Base-by-base conservation (phyloP, 2,888 invertebrate species). In the Pandemis cinnamomeana region DNA sequence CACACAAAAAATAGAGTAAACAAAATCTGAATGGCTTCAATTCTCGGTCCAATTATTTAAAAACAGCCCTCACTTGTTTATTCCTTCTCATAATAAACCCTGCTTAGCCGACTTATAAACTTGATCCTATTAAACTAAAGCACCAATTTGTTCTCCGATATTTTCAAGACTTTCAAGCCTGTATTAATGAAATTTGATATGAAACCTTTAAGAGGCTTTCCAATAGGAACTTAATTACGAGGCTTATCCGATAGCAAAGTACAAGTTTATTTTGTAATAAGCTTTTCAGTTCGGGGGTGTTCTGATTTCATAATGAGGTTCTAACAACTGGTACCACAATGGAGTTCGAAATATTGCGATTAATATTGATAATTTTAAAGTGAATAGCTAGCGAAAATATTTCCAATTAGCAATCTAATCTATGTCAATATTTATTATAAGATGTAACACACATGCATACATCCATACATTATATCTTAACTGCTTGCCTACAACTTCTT, bases 121-220 rank as follows among this genome's bases (percentile, higher is more conserved):
- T 36, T 44, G 58, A 73, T 58, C 73, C 64, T 70, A 73, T 73
- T 73, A 73, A 70, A 69, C 27, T 60, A 27, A 53, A 73, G 73
- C 60, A 73, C 69, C 73, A 70, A 73, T 70, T 73, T 70, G 60
- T 27, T 73, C 61, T 73, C 44, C 70, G 51, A 70, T 73, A 73
- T 61, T 73, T 73, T 66, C 60, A 70, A 64, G 64, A 69, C 64
- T 27, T 64, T 42, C 36, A 61, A 73, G 63, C 53, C 53, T 15
- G 66, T 69, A 42, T 51, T 69, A 64, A 70, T 73, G 66, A 70
- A 68, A 73, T 70, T 70, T 61, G 48, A 70, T 70, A 70, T 66
- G 60, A 36, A 53, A 44, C 60, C 55, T 63, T 68, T 66, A 71
- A 71, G 68, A 55, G 62, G 68, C 68, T 62, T 58, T 68, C 55